Evolutionary conservation across 1,140 invertebrate species (phyloP), one percentile per base, ranked within the genome.

Genomic region (Lepidostoma basale): DNA sequence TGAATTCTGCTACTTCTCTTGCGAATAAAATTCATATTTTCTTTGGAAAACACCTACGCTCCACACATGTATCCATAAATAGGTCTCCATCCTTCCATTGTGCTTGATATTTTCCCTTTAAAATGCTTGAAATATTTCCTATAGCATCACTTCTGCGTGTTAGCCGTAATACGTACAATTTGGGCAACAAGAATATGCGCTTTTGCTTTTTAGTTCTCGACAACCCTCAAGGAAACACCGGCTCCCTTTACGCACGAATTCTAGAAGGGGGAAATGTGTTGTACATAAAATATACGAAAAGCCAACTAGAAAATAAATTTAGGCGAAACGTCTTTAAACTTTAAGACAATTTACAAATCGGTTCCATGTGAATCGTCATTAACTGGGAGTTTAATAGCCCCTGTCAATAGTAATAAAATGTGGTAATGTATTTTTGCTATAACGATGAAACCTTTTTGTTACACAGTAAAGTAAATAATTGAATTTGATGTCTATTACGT

Each of bases 311-410:
- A 52, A 69, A 69, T 69, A 62, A 59, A 69, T 73, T 65, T 62
- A 62, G 44, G 52, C 47, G 66, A 72, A 68, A 65, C 56, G 67
- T 69, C 67, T 73, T 73, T 73, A 73, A 73, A 73, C 67, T 69
- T 67, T 59, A 73, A 73, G 67, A 73, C 70, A 62, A 66, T 67
- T 73, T 73, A 62, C 42, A 69, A 69, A 73, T 60, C 70, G 52
- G 62, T 66, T 68, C 62, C 45, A 49, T 36, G 47, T 56, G 58
- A 42, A 70, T 67, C 63, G 54, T 56, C 59, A 45, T 49, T 70
- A 67, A 67, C 58, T 67, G 47, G 30, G 40, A 66, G 23, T 66
- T 70, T 70, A 66, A 66, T 56, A 42, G 26, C 63, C 59, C 58
- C 52, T 67, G 45, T 62, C 39, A 64, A 62, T 47, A 65, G 62